These are phyloP conservation scores for Thamnophis elegans DNA, from an alignment of 2,797 vertebrate species.

Conservation along the genomic window DNA sequence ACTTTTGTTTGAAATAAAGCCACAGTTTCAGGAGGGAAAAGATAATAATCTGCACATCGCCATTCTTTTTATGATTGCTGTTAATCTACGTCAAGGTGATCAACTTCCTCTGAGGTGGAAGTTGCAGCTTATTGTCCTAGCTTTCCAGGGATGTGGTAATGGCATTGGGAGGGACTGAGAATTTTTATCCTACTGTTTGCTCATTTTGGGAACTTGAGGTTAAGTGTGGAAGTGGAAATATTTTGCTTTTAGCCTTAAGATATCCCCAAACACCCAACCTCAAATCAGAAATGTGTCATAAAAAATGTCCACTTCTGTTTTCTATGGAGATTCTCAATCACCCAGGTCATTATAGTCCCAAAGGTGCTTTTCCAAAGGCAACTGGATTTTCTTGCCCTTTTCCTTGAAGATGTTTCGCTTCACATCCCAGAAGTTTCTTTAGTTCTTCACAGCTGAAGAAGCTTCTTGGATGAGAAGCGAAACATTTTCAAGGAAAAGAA, in stretches of 20 bases:
- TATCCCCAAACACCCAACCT: not conserved
- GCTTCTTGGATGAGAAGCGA: not conserved
- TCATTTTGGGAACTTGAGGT: not conserved
- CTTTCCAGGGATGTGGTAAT: not conserved
- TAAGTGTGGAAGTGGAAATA: not conserved
- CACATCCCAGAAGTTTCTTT: not conserved
- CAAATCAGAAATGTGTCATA: not conserved
- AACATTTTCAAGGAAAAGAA: not conserved
- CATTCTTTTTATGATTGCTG: not conserved
- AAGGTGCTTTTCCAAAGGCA: not conserved
- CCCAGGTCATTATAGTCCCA: not conserved
- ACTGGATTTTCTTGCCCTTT: not conserved
- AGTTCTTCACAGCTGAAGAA: not conserved
- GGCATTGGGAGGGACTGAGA: not conserved
- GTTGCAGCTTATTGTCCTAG: not conserved
- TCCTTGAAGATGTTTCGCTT: not conserved
- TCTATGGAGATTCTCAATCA: not conserved
- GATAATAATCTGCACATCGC: not conserved
- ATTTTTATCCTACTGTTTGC: not conserved
- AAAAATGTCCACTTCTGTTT: not conserved
- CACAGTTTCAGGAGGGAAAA: not conserved
- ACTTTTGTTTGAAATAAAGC: conserved; percentile 14
- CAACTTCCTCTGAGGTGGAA: not conserved
- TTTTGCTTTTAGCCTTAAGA: not conserved
- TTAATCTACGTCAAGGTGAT: not conserved